phyloP scores from a whole-genome alignment of 2,888 invertebrate species.

The Drosophila anomelani region DNA sequence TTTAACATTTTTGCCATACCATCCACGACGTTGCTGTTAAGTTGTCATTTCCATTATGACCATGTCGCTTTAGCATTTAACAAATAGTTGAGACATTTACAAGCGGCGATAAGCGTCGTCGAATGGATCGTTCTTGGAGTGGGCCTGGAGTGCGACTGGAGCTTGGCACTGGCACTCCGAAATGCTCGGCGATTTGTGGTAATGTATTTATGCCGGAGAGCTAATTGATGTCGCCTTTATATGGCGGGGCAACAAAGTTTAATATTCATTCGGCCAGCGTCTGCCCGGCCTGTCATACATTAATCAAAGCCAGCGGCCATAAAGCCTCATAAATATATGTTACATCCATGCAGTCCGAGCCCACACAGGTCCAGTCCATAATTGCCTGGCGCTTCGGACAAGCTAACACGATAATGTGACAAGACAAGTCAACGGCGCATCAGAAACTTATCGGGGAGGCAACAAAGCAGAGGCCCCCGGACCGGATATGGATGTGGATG shows the following conservation, averaged over 20 bases:
- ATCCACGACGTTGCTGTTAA: conserved; percentile 66
- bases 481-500: conserved; percentile 58
- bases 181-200: conserved; percentile 67
- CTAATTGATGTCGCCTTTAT: conserved; percentile 76
- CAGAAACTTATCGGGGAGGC: conserved; percentile 61
- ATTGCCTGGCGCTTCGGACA: conserved; percentile 68
- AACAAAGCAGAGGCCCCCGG: conserved; percentile 23
- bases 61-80: conserved; percentile 83
- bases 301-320: conserved; percentile 66
- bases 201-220: conserved; percentile 61
- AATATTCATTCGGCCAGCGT: conserved; percentile 66
- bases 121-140: conserved; percentile 10
- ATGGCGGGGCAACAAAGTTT: conserved; percentile 59
- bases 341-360: conserved; percentile 44
- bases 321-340: conserved; percentile 67
- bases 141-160: conserved; percentile 3
- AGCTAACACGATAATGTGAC: conserved; percentile 79
- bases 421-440: conserved; percentile 71
- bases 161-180: conserved; percentile 36
- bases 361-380: conserved; percentile 60
- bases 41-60: conserved; percentile 83
- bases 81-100: conserved; percentile 84
- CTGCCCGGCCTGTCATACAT: conserved; percentile 57
- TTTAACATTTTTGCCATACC: conserved; percentile 65
- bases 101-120: conserved; percentile 75